Base-by-base conservation (phyloP, 2,888 invertebrate species). In the Cinara cedri region DNA sequence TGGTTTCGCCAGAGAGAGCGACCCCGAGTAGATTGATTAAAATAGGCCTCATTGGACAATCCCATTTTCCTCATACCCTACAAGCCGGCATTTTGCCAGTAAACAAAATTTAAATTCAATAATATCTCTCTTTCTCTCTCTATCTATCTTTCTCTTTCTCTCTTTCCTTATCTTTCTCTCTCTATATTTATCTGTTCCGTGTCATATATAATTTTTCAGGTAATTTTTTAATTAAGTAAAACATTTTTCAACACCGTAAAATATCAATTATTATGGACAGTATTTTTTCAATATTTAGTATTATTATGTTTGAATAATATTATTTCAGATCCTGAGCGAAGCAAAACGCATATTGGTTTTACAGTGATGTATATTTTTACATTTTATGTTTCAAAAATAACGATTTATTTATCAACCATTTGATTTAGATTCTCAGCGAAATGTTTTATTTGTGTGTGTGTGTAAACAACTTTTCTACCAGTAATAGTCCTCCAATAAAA, bases 31-130 rank as follows among this genome's bases (percentile, higher is more conserved):
- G 21, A 68, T 66, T 76, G 66, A 76, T 66, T 76, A 66, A 76
- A 68, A 76, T 19, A 57, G 26, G 76, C 46, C 26, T 14, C 26
- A 57, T 26, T 66, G 57, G 57, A 66, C 19, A n/a, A 14, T 10
- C 26, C 10, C 51, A 9, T 42, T 21, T n/a, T 2, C 26, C 6
- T 24, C 49, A 0, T 46, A 6, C 13, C 54, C 6, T 9, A 16
- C 19, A 14, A 14, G 49, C 13, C 49, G 26, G 49, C 14, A 19
- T 55, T 76, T 66, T 57, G 76, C 57, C 57, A 76, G 9, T 57
- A 55, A 66, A 54, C 66, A 19, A 46, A 76, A 76, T 34, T 46
- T 46, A 19, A 76, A 76, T 57, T 57, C 55, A 76, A 76, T 76
- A 57, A 76, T 46, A 44, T 55, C 75, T 13, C 19, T 21, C 42